Base-by-base conservation (phyloP, 2,797 vertebrate species). In the Periophthalmus magnuspinnatus region DNA sequence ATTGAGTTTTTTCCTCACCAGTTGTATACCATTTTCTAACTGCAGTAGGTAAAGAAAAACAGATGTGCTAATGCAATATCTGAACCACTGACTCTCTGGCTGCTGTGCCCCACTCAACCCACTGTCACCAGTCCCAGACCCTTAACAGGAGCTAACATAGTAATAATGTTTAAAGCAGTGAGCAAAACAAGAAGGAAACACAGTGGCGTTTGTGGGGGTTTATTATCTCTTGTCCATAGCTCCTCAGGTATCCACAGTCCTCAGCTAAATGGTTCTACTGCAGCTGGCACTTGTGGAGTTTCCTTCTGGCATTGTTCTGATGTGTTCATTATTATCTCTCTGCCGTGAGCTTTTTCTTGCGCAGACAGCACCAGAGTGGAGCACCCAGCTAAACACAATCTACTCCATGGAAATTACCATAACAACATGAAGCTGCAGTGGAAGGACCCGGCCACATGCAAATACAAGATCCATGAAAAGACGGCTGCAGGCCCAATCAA, bases 341-440 rank as follows among this genome's bases (percentile, higher is more conserved):
- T 80, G 84, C 87, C 79, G 34, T 21, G 24, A 81, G 84, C 75
- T 78, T 73, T 76, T 79, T 24, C 6, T 3, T 75, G 74, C 67
- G 45, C 71, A 82, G 75, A 84, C 75, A 47, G 78, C 78, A 79
- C 76, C 84, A 82, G 79, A 86, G 83, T 79, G 78, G 70, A 82
- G 76, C 84, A 81, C 74, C 74, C 76, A 65, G 79, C 74, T 59
- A 76, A 84, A 90, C 89, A 81, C 83, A 87, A 90, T 89, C 82
- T 87, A 81, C 90, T 81, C 82, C 79, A 75, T 75, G 68, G 68
- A 79, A 89, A 90, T 91, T 90, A 90, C 72, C 91, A 92, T 92
- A 89, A 90, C 86, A 87, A 83, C 86, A 83, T 81, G 68, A 85
- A 79, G 74, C 76, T 70, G 71, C 61, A 45, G 61, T 65, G 65